Evolutionary conservation across 1,140 invertebrate genomes (phyloP).

Genomic region (Nylanderia fulva): DNA sequence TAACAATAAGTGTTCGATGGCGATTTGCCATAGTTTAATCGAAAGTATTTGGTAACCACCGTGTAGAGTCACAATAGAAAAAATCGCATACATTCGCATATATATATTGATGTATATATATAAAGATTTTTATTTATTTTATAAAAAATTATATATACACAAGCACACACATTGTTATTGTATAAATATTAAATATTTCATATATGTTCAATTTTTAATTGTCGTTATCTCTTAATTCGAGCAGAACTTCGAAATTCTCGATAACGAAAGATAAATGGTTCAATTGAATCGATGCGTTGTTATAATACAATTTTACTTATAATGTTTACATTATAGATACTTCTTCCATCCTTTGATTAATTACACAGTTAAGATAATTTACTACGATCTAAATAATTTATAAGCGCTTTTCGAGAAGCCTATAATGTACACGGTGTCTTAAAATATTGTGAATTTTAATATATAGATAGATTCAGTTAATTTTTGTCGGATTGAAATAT

Average conservation of each 20-base stretch:
- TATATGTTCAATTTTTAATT: slow-evolving; percentile 44
- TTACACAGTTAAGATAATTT: not conserved
- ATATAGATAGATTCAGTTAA: not conserved
- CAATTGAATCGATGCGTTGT: not conserved
- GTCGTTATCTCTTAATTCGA: slow-evolving; percentile 58
- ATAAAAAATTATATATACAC: slow-evolving; percentile 38
- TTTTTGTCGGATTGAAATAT: not conserved
- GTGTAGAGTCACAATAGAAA: not conserved
- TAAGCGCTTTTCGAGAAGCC: not conserved
- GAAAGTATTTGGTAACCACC: slow-evolving; percentile 31
- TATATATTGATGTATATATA: slow-evolving; percentile 25
- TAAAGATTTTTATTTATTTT: slow-evolving; percentile 70
- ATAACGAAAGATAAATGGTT: slow-evolving; percentile 11
- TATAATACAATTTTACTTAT: slow-evolving; percentile 1
- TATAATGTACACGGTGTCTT: not conserved
- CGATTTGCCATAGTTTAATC: slow-evolving; percentile 2
- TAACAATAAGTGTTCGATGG: slow-evolving; percentile 16
- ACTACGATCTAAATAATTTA: no score
- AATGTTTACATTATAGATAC: slow-evolving; percentile 12
- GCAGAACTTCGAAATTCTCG: slow-evolving; percentile 55
- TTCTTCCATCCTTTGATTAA: not conserved
- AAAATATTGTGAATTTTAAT: not conserved
- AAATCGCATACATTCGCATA: slow-evolving; percentile 23
- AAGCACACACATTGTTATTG: slow-evolving; percentile 33
- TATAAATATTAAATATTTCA: slow-evolving; percentile 28